Conservation (phyloP, 2,113 vertebrate species). For the Kryptolebias marmoratus region DNA sequence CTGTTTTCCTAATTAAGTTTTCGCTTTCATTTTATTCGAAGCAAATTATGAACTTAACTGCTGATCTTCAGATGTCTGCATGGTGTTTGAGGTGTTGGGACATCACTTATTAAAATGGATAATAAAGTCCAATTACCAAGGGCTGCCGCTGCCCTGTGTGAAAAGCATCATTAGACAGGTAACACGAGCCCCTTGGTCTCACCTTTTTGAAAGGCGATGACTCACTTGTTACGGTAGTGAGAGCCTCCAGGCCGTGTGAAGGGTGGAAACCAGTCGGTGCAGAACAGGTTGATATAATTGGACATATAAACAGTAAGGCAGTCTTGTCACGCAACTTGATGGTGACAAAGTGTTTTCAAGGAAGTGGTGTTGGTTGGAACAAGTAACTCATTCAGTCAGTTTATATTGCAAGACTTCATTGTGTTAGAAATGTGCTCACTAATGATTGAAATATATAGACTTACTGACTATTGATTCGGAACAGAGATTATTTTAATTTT, state of each 20-base stretch:
- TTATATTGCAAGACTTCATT: not conserved
- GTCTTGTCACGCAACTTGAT: not conserved
- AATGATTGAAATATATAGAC: not conserved
- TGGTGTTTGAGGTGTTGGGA: constrained; percentile 98
- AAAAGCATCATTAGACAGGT: constrained; percentile 96
- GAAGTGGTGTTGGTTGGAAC: not conserved
- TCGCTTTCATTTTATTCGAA: not conserved
- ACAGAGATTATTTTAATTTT: not conserved
- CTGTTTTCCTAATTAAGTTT: not conserved
- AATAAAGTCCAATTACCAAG: constrained; percentile 99
- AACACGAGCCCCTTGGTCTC: constrained; percentile 31
- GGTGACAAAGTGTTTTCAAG: not conserved
- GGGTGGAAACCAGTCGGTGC: constrained; percentile 23
- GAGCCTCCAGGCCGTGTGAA: constrained; percentile 7
- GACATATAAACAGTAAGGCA: not conserved
- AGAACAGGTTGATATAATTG: constrained; percentile 5
- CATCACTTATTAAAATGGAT: constrained; percentile 99
- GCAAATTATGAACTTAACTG: constrained; percentile 78
- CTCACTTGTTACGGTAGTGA: not conserved
- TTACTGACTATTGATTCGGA: not conserved
- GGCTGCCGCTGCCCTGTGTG: constrained; percentile 93
- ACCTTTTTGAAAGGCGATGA: constrained; percentile 14
- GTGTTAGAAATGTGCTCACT: not conserved
- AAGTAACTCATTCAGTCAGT: not conserved
- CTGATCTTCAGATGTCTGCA: constrained; percentile 89